Percentiles rank a stretch among this genome's conserved stretches.
phyloP scores from a whole-genome alignment of 2,797 vertebrate species.

The Neomorphus geoffroyi region DNA sequence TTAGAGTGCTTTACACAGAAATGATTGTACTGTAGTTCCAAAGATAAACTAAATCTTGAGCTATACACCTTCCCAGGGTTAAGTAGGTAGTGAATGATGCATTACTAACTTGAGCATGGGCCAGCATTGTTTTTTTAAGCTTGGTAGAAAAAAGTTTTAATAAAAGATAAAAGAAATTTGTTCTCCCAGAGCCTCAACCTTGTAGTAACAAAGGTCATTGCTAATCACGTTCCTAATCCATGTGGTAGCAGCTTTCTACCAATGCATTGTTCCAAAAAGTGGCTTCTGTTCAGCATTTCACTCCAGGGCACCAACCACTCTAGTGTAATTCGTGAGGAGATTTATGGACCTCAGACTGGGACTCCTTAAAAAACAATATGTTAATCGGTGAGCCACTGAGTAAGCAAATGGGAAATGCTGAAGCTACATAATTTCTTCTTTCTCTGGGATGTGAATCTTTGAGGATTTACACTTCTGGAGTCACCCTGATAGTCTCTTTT shows the following conservation, averaged over 20 bases:
- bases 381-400: conserved; percentile 1
- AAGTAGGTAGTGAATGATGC: neutral
- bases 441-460: neutral
- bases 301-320: neutral
- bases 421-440: neutral
- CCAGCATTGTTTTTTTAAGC: neutral
- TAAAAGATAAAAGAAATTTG: neutral
- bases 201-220: neutral
- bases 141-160: neutral
- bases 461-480: neutral
- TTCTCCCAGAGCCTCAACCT: neutral
- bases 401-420: conserved; percentile 25
- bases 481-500: neutral
- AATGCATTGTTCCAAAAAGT: neutral
- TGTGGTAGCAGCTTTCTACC: neutral
- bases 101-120: neutral
- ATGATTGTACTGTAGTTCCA: neutral
- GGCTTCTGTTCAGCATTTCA: conserved; percentile 4
- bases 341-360: conserved; percentile 25
- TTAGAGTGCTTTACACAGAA: neutral
- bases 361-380: neutral
- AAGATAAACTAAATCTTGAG: neutral
- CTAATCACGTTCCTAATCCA: neutral
- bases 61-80: neutral
- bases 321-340: neutral